phyloP scores from a whole-genome alignment of 2,797 vertebrate species.

The Pangasius macronema region DNA sequence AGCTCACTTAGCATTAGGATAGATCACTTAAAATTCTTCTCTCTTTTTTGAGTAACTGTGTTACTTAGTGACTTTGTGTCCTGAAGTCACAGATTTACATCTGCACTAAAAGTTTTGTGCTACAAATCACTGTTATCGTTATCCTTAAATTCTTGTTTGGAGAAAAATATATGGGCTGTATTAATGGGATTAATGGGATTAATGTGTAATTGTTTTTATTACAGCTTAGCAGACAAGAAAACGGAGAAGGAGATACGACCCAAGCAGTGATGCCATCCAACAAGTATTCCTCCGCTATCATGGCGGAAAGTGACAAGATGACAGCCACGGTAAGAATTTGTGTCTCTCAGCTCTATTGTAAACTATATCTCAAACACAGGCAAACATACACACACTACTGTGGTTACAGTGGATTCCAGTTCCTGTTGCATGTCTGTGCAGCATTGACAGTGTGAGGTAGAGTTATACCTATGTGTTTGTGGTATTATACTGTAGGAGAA shows the following conservation, averaged over 20 bases:
- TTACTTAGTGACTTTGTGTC: not conserved
- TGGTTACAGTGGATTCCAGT: slow-evolving; percentile 10
- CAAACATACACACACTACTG: slow-evolving; percentile 24
- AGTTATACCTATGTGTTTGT: not conserved
- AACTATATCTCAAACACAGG: not conserved
- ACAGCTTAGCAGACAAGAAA: slow-evolving; percentile 37
- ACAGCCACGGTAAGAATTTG: slow-evolving; percentile 70
- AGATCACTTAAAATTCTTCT: not conserved
- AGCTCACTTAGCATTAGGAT: not conserved
- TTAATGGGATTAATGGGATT: not conserved
- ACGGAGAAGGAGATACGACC: slow-evolving; percentile 50
- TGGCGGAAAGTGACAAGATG: slow-evolving; percentile 75
- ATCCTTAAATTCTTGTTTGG: not conserved
- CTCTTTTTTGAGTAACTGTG: not conserved
- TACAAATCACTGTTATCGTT: not conserved
- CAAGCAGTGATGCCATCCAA: slow-evolving; percentile 73
- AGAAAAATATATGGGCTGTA: not conserved
- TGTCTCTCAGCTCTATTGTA: not conserved
- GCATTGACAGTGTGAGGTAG: not conserved
- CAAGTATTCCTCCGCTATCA: slow-evolving; percentile 70
- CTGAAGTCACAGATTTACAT: not conserved
- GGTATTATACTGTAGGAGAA: not conserved
- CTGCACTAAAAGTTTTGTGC: not conserved
- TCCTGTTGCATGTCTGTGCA: slow-evolving; percentile 15
- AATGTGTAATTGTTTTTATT: slow-evolving; percentile 17